phyloP scores from a whole-genome alignment of 2,797 vertebrate genomes.

The Ptychadena robeensis region DNA sequence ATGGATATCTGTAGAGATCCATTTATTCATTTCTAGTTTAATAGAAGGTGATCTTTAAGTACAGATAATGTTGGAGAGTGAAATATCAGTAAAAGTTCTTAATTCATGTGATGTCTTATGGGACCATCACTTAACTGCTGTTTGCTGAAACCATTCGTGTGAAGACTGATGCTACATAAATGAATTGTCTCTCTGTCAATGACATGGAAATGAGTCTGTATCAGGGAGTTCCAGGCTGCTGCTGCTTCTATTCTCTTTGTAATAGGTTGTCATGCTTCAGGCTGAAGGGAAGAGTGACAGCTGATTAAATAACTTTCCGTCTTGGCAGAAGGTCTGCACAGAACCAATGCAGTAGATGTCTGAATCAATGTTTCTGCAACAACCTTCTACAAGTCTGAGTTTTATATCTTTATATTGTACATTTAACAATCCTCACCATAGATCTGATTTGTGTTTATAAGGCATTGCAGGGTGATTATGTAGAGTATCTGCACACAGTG shows the following conservation, averaged over 20 bases:
- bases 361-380: not conserved
- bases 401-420: not conserved
- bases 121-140: not conserved
- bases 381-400: not conserved
- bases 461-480: too few species aligned
- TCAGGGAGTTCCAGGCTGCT: constrained; percentile 18
- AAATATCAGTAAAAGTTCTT: not conserved
- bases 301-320: not conserved
- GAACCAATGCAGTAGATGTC: not conserved
- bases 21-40: too few species aligned
- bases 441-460: not conserved
- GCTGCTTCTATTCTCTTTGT: not conserved
- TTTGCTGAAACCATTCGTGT: not conserved
- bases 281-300: constrained; percentile 23
- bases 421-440: not conserved
- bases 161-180: not conserved
- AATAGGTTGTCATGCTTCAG: constrained; percentile 21
- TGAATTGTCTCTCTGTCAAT: constrained; percentile 15
- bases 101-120: not conserved
- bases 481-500: too few species aligned
- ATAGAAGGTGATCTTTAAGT: not conserved
- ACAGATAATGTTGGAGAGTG: not conserved
- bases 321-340: not conserved
- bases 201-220: constrained; percentile 15
- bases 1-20: too few species aligned